Evolutionary conservation across 2,888 invertebrate species (phyloP).

Genomic region (Steinernema carpocapsae): DNA sequence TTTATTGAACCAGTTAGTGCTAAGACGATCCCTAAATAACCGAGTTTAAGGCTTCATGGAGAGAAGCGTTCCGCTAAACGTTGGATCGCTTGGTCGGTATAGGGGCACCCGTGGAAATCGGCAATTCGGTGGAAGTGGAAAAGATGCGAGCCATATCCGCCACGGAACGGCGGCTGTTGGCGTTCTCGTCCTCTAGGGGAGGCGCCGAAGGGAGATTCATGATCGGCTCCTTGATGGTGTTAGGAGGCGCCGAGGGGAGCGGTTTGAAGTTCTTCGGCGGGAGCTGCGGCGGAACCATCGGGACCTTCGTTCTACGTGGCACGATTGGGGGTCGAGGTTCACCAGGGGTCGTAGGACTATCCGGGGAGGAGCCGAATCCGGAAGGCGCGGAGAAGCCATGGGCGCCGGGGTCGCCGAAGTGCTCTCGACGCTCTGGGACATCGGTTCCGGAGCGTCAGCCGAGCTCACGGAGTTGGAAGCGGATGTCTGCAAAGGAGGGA

Average conservation of each 20-base stretch:
- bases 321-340: conserved; percentile 29
- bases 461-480: conserved; percentile 30
- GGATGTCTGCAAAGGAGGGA: not conserved
- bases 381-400: not conserved
- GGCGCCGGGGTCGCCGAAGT: not conserved
- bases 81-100: conserved; percentile 23
- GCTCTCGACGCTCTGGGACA: conserved; percentile 20
- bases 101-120: conserved; percentile 27
- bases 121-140: conserved; percentile 30
- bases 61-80: not conserved
- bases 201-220: conserved; percentile 25
- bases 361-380: conserved; percentile 9
- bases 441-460: not conserved
- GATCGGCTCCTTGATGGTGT: conserved; percentile 23
- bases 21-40: conserved; percentile 14
- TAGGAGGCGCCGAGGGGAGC: conserved; percentile 13
- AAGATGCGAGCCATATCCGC: conserved; percentile 60
- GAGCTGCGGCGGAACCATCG: conserved; percentile 42
- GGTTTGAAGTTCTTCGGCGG: conserved; percentile 43
- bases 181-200: conserved; percentile 48
- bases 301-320: conserved; percentile 28
- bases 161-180: conserved; percentile 52
- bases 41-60: not conserved
- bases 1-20: not conserved
- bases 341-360: not conserved